These are phyloP conservation scores for Diplosoma virens DNA, from an alignment of 23 tunicate genomes.

Conservation along the genomic window DNA sequence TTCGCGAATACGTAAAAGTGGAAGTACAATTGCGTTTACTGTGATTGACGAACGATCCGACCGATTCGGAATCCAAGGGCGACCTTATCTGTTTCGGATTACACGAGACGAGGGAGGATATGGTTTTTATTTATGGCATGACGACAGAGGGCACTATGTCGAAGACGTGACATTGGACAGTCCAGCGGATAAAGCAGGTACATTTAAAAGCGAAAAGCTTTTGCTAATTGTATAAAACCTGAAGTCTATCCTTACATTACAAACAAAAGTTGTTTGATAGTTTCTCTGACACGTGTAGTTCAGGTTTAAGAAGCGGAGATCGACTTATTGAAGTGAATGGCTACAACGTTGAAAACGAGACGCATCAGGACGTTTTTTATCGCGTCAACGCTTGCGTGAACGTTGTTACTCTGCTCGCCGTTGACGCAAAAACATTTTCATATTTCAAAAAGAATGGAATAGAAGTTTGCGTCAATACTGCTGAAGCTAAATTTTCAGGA, in stretches of 20 bases:
- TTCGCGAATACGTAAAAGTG: constrained; percentile 68
- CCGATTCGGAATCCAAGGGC: constrained; percentile 24
- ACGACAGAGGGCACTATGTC: constrained; percentile 93
- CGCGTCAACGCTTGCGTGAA: constrained; percentile 84
- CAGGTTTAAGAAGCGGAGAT: constrained; percentile 94
- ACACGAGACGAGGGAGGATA: constrained; percentile 70
- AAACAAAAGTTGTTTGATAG: neutral
- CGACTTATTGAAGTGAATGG: constrained; percentile 91
- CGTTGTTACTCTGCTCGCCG: constrained; percentile 77
- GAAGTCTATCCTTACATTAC: neutral
- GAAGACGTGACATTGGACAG: constrained; percentile 80
- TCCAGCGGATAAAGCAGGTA: constrained; percentile 97
- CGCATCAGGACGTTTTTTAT: constrained; percentile 89
- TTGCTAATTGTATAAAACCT: neutral
- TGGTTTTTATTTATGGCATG: constrained; percentile 98
- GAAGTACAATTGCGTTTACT: constrained; percentile 52
- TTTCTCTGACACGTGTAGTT: neutral
- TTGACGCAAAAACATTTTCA: constrained; percentile 84
- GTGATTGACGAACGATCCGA: constrained; percentile 93
- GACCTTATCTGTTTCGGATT: constrained; percentile 69
- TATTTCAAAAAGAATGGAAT: constrained; percentile 79
- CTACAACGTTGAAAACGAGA: constrained; percentile 81
- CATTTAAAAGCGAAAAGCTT: neutral
- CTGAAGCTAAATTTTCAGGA: constrained; percentile 65
- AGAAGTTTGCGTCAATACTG: constrained; percentile 52